Base-by-base conservation (phyloP, 2,888 invertebrate genomes). In the Apodemia hepburni region DNA sequence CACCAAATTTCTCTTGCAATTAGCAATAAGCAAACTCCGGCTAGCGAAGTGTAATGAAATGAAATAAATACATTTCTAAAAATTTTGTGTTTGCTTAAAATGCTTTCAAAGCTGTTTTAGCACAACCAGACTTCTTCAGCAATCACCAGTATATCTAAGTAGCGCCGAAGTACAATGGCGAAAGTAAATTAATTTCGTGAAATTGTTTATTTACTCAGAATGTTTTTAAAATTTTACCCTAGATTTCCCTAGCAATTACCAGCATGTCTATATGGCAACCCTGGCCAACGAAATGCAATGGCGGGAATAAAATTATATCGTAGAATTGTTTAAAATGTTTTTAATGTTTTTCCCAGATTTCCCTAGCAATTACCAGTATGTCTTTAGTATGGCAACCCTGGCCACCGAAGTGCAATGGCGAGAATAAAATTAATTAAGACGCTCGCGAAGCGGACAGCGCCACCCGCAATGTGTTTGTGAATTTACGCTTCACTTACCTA, bases 321-420 rank as follows among this genome's bases (percentile, higher is more conserved):
- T 38, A 2, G 0, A 38, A 2, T 38, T 12, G 3, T 38, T 38
- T 17, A 17, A 47, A 47, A 47, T 1, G 17, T 12, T 49, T 49
- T 49, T 49, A 17, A 17, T 17, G 17, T 49, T 49, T 8, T 49
- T 12, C 17, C 38, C 12, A 38, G 12, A 47, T 47, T 17, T 47
- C 2, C 47, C 7, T 17, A 17, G 17, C n/a, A 47, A 17, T 47
- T 47, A 47, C 1, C 47, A 47, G 17, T 47, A 17, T 17, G 2
- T n/a, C 1, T 22, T 22, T 22, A 22, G 2, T 17, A 47, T 17
- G 17, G 69, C 77, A 82, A 64, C 81, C 80, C 78, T 82, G 72
- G 71, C 72, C 77, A 81, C 78, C 78, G 76, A 78, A 73, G 78
- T 77, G 78, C 78, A 74, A 80, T 78, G 74, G 74, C 75, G 72